Base-by-base conservation (phyloP, 2,888 invertebrate species). In the Drosophila kambysellisi region DNA sequence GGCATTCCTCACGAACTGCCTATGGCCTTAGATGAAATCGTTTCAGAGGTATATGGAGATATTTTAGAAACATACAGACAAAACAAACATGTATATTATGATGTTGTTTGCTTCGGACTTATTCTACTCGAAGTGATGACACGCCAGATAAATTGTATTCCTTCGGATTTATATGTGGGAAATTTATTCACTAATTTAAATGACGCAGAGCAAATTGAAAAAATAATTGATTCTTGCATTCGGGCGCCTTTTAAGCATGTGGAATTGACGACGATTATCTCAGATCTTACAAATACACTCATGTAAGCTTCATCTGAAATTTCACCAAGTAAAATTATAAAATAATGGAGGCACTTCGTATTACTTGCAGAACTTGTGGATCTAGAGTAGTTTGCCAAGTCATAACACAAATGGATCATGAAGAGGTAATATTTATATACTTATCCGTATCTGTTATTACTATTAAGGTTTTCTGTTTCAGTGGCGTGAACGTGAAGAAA, bases 91-190 rank as follows among this genome's bases (percentile, higher is more conserved):
- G 15, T 15, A 37, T 6, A 37, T 37, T 0, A 0, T 5, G 37
- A 37, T 25, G 25, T 25, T 25, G 2, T 25, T 25, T 25, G 25
- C 25, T 25, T 25, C 25, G 25, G 25, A 25, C 25, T 25, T 25
- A 25, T 25, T 25, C 25, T 25, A 53, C 7, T 33, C 56, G 56
- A 63, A 5, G 30, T 63, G 9, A 20, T 63, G 4, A 39, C 54
- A 7, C 63, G 50, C 17, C 32, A n/a, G 6, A 46, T 15, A 35
- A 15, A 2, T 1, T 0, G 39, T 15, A 15, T 48, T 35, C 0
- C 12, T 12, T 0, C 0, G 0, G 0, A 0, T 0, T 4, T 5
- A 15, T 0, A 0, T 0, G 4, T 8, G 15, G 35, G 12, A 25
- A 25, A 2, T 25, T 3, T 37, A 5, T 37, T n/a, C n/a, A n/a